Percentiles rank a stretch among this genome's conserved stretches.
Conservation (phyloP, 2,888 invertebrate genomes). For the Drosophila kambysellisi region DNA sequence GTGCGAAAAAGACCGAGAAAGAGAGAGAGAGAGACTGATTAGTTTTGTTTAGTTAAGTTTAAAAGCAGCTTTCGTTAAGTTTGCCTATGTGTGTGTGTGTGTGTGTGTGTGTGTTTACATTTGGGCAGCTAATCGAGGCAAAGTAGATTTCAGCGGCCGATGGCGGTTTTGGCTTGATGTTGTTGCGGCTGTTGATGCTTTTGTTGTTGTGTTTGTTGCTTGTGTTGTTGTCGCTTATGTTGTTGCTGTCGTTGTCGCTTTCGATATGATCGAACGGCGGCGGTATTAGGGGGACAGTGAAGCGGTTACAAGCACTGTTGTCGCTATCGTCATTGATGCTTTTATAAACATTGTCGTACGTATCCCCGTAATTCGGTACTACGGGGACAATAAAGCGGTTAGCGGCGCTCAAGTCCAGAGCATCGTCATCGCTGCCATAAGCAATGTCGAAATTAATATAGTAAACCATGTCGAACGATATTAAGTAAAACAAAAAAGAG, state of each 20-base stretch:
- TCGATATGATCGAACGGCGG: not conserved
- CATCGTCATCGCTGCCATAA: constrained; percentile 5
- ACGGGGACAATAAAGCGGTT: not conserved
- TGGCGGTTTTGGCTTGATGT: not conserved
- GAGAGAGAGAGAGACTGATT: not conserved
- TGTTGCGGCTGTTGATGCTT: not conserved
- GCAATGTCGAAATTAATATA: not conserved
- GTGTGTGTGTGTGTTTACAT: constrained; percentile 19
- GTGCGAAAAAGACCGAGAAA: constrained; percentile 2
- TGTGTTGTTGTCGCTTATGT: not conserved
- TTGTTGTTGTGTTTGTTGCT: not conserved
- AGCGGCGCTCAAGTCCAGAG: not conserved
- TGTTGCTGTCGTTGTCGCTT: not conserved
- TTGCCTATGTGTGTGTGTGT: not conserved
- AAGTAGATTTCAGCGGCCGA: not conserved
- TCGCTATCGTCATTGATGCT: no score
- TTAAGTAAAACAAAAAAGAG: not conserved
- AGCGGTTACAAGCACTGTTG: not conserved
- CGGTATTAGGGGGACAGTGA: constrained; percentile 32
- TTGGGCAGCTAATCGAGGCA: not conserved
- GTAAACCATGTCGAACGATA: not conserved
- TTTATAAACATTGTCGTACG: not conserved
- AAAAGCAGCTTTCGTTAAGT: not conserved
- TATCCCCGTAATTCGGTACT: not conserved
- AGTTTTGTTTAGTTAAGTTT: not conserved